Base-by-base conservation (phyloP, 2,113 vertebrate species). In the Calonectris borealis region DNA sequence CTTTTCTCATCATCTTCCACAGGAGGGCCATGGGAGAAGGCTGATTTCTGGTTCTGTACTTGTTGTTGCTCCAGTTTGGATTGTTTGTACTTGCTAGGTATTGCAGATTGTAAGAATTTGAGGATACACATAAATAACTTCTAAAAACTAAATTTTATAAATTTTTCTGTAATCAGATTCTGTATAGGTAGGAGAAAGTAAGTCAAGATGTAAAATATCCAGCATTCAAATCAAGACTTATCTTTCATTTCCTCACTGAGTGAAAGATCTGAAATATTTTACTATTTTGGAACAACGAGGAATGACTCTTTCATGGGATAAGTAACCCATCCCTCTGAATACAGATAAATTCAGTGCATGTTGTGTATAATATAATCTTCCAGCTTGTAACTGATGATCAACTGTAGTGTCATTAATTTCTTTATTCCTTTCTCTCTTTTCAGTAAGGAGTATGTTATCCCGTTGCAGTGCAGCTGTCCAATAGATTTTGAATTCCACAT, bases 401-500 rank as follows among this genome's bases (percentile, higher is more conserved):
- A 15, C 38, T 86, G 34, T 46, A n/a, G 10, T 84, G 80, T 57
- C 49, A 70, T 87, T 64, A 65, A 90, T 75, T 71, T 92, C 5
- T 25, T 82, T 71, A 65, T 86, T 92, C 24, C 20, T 90, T 88
- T 80, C 20, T 96, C 65, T 93, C 70, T 92, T 94, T 97, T 62
- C 97, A 99, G 98, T 80, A 98, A 98, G 94, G 95, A 95, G 34
- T 98, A 97, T n/a, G 92, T 97, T 69, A 98, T 99, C 96, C 99
- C 99, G 16, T 94, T 99, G 96, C 98, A 98, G 82, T 99, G 99
- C 98, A 99, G 98, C 98, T 99, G 99, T 84, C 99, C 99, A 22
- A 87, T 99, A 73, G 99, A 99, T 97, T 99, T 99, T 88, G 99
- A 99, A 90, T 99, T 99, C 93, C 98, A 98, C 78, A 96, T 99